These are phyloP conservation scores for Drosophila nigromelanica DNA, from an alignment of 1,140 invertebrate species.

Conservation along the genomic window DNA sequence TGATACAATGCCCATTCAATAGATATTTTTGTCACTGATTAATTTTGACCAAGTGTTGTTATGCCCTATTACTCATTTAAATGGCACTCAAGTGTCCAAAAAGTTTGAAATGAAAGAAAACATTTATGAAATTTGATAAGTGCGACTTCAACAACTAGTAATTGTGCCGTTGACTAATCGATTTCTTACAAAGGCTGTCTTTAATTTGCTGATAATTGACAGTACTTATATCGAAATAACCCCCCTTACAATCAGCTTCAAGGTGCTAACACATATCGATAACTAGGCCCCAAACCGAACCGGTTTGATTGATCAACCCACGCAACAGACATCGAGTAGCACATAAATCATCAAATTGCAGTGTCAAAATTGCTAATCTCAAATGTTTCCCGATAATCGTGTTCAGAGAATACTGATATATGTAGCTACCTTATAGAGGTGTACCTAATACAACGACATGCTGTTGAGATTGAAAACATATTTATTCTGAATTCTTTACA, in stretches of 20 bases:
- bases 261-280: constrained; percentile 20
- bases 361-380: constrained; percentile 44
- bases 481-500: no score
- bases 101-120: constrained; percentile 21
- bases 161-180: constrained; percentile 37
- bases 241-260: constrained; percentile 5
- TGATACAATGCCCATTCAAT: constrained; percentile 6
- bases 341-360: constrained; percentile 48
- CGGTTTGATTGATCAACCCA: constrained; percentile 46
- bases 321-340: constrained; percentile 20
- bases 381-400: constrained; percentile 38
- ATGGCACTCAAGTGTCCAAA: constrained; percentile 49
- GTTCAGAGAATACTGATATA: constrained; percentile 15
- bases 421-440: background rate
- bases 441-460: background rate
- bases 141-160: constrained; percentile 11
- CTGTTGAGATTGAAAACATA: background rate
- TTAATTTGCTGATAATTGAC: constrained; percentile 34
- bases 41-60: constrained; percentile 21
- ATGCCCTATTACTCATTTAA: constrained; percentile 44
- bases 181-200: constrained; percentile 15
- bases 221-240: constrained; percentile 3
- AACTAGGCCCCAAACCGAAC: constrained; percentile 21
- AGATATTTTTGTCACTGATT: constrained; percentile 30
- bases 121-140: constrained; percentile 32